These are phyloP conservation scores for Microplitis demolitor DNA, from an alignment of 1,140 invertebrate species.

Conservation along the genomic window DNA sequence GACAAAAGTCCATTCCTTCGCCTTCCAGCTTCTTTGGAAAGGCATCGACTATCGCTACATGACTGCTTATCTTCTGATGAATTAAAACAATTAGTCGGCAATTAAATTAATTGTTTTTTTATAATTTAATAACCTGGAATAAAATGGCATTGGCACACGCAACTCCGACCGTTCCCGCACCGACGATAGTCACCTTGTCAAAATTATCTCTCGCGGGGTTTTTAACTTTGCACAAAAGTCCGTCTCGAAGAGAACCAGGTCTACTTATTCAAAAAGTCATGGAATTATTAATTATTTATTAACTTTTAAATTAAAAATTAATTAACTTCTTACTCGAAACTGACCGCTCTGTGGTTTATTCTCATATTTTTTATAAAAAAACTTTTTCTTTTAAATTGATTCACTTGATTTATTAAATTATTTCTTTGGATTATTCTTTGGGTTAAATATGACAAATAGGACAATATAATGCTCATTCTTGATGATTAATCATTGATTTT, in stretches of 20 bases:
- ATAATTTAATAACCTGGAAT: constrained; percentile 58
- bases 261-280: constrained; percentile 23
- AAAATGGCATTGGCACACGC: constrained; percentile 65
- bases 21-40: constrained; percentile 66
- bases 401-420: not conserved
- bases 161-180: constrained; percentile 69
- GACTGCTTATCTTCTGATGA: constrained; percentile 60
- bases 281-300: not conserved
- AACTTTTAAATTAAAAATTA: not conserved
- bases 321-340: constrained; percentile 29
- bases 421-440: not conserved
- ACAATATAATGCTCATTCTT: too few species aligned
- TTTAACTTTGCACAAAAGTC: constrained; percentile 46
- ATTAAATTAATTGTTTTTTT: not conserved
- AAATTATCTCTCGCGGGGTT: constrained; percentile 44
- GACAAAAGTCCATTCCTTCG: constrained; percentile 65
- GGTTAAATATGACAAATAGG: too few species aligned
- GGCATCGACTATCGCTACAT: constrained; percentile 67
- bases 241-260: constrained; percentile 39
- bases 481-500: too few species aligned
- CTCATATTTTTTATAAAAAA: not conserved
- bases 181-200: constrained; percentile 66
- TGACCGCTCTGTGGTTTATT: constrained; percentile 34
- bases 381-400: not conserved
- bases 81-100: not conserved